These are phyloP conservation scores for Merluccius polli DNA, from an alignment of 2,797 vertebrate species.

Conservation along the genomic window DNA sequence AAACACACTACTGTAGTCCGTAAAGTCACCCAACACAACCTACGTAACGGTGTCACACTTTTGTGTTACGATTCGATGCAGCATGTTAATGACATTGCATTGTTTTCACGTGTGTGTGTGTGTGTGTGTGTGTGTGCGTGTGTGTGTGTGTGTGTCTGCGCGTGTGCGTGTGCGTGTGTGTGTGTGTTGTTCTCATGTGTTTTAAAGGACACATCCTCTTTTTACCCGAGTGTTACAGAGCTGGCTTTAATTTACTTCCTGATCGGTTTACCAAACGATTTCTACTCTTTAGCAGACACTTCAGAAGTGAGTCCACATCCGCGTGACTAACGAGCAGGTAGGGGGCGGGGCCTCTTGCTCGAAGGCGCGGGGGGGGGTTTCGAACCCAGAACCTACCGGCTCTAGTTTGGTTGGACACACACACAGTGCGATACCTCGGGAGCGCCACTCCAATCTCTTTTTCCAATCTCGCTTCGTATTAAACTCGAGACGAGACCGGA, in stretches of 20 bases:
- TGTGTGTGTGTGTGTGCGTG: not conserved
- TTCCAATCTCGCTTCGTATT: not conserved
- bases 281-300: not conserved
- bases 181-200: not conserved
- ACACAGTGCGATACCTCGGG: not conserved
- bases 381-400: not conserved
- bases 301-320: not conserved
- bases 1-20: not conserved
- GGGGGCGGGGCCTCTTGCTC: not conserved
- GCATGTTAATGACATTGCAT: not conserved
- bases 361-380: not conserved
- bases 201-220: not conserved
- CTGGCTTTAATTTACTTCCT: not conserved
- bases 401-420: not conserved
- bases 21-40: not conserved
- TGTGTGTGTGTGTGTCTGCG: conserved; percentile 3
- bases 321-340: not conserved
- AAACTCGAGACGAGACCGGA: not conserved
- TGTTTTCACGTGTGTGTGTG: not conserved
- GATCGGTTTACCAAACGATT: not conserved
- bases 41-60: not conserved
- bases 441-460: not conserved
- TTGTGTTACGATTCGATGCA: conserved; percentile 2
- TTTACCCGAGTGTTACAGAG: not conserved
- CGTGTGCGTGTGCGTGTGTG: not conserved